Conservation (phyloP, 2,888 invertebrate genomes). For the Aphrophora alni region DNA sequence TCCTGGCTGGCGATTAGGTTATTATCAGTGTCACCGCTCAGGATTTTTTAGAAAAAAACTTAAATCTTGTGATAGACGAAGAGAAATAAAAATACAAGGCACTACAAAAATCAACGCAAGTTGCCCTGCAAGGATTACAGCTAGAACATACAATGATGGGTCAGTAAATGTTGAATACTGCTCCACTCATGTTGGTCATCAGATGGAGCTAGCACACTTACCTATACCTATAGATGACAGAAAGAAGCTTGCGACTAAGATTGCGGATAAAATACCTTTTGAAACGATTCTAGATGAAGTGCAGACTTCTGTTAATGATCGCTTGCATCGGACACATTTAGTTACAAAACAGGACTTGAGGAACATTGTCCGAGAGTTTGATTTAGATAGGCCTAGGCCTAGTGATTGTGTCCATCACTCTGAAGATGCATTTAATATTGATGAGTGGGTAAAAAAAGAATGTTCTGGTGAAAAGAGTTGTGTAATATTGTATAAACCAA, state of each 20-base stretch:
- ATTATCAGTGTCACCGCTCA: conserved; percentile 9
- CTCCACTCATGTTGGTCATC: conserved; percentile 21
- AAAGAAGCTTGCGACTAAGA: background rate
- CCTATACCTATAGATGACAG: background rate
- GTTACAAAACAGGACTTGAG: conserved; percentile 3
- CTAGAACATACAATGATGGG: background rate
- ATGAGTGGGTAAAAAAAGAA: too few species aligned
- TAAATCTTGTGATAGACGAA: background rate
- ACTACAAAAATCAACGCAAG: conserved; percentile 10
- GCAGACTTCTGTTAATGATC: background rate
- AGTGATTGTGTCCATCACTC: too few species aligned
- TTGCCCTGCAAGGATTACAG: conserved; percentile 17
- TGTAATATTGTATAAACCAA: too few species aligned
- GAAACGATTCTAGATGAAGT: background rate
- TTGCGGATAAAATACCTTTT: background rate
- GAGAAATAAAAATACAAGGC: conserved; percentile 15
- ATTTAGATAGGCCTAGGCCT: background rate
- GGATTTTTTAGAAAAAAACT: background rate
- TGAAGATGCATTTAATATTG: too few species aligned
- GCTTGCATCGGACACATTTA: conserved; percentile 1
- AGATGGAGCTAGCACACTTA: conserved; percentile 13
- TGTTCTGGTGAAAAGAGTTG: too few species aligned
- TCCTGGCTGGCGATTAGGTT: background rate
- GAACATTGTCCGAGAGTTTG: background rate
- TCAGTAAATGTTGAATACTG: background rate